Base-by-base conservation (phyloP, 2,888 invertebrate genomes). In the Himalopsyche anomala region DNA sequence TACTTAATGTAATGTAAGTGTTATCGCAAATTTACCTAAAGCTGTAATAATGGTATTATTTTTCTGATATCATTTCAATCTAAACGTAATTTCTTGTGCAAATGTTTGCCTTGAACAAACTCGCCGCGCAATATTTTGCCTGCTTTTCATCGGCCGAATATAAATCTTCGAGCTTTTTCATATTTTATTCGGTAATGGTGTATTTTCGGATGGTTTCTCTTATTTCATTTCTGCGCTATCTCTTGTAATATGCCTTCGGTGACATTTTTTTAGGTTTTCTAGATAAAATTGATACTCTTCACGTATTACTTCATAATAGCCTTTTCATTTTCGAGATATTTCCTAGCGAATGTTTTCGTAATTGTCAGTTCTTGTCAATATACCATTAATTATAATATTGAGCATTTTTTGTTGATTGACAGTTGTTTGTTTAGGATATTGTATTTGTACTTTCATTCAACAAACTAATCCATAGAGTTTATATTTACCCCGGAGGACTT, bases 21-120 rank as follows among this genome's bases (percentile, higher is more conserved):
- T 62, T 62, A 62, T 62, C 62, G 62, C 62, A 62, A 62, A 62
- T 62, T 62, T 62, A 62, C 62, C 62, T 19, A 62, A 6, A n/a
- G 62, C n/a, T 62, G 62, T 62, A 62, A 62, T 62, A 62, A 62
- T 62, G 62, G 62, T 62, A 62, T 62, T 62, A 62, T 62, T 62
- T 62, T 62, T 62, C 62, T 19, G 62, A 62, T 62, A 62, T 62
- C 62, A 62, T 62, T 62, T 62, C 62, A 62, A 62, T 62, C 62
- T 62, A 28, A 62, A 19, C 62, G 62, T 62, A 62, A 62, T 62
- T 62, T 62, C 62, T 62, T 62, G 62, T 19, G 62, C 62, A 62
- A 62, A 62, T 62, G 62, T 62, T 62, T 62, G 62, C 62, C 62
- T 28, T 9, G 62, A 62, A 19, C 62, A 62, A 62, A 62, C 62